Evolutionary conservation across 1,140 invertebrate genomes (phyloP), one percentile per base, ranked within the genome.

Genomic region (Phortica variegata): DNA sequence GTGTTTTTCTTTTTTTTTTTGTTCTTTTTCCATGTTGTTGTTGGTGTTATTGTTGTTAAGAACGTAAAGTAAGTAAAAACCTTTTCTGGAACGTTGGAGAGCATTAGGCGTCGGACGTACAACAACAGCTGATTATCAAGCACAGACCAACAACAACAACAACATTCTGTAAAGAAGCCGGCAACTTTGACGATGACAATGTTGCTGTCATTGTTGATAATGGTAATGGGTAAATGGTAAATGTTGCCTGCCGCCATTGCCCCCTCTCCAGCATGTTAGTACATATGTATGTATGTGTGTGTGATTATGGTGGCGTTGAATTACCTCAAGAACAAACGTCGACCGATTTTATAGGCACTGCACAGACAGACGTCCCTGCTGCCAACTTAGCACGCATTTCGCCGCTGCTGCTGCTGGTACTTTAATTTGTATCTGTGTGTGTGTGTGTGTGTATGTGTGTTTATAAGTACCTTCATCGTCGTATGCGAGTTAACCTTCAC

Each of bases 141-240:
- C 32, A 34, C 32, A 9, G 26, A 29, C 8, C 36, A 20, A n/a
- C 33, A 40, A 43, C 31, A 54, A 18, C 12, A 36, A n/a, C 33
- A 5, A n/a, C 6, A 36, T 5, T 7, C 12, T 29, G 26, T 29
- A 12, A 29, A 34, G 31, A 26, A 33, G 34, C 54, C 32, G 54
- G 42, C 54, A 47, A 50, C 48, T 47, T 54, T 60, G 60, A 62
- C 62, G 62, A 66, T 61, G 63, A 56, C 60, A 62, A 54, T 49
- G 50, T 59, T 38, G 42, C 49, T 34, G 36, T 38, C 15, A 19
- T 16, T 17, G 36, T 9, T 9, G 16, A 3, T 16, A 17, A 3
- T 34, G n/a, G 6, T 34, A 5, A 4, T n/a, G 42, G 31, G 26
- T 42, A 29, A 48, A 31, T 37, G 36, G 37, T 43, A 47, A 38